Conservation (phyloP, 1,140 invertebrate genomes). For the Charaxes varanes region DNA sequence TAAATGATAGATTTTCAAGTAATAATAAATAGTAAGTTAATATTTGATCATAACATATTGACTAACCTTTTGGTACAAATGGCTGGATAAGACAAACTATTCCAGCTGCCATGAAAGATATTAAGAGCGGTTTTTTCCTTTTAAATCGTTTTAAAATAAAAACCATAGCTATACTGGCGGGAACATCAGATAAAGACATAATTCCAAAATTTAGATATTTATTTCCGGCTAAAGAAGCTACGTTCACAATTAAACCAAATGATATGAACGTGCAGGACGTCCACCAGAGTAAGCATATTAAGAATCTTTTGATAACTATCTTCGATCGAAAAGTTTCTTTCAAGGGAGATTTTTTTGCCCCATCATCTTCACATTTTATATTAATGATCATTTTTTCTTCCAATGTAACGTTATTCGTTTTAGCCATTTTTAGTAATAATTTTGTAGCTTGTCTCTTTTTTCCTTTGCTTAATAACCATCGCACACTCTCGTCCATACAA, state of each 20-base stretch:
- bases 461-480: constrained; percentile 81
- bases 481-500: constrained; percentile 42
- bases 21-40: too few species aligned
- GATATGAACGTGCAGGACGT: constrained; percentile 82
- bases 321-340: constrained; percentile 32
- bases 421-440: constrained; percentile 39
- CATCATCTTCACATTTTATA: constrained; percentile 30
- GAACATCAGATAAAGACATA: constrained; percentile 79
- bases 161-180: constrained; percentile 77
- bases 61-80: constrained; percentile 39
- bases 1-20: too few species aligned
- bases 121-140: constrained; percentile 37
- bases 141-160: constrained; percentile 37
- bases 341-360: constrained; percentile 15
- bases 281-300: constrained; percentile 81
- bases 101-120: constrained; percentile 35
- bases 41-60: too few species aligned
- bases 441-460: constrained; percentile 34
- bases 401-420: constrained; percentile 31
- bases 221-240: constrained; percentile 81
- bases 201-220: constrained; percentile 81
- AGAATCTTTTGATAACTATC: constrained; percentile 35
- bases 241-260: constrained; percentile 86
- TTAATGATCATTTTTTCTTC: constrained; percentile 25
- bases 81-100: constrained; percentile 37